A percentile compares a stretch with the other conserved stretches of the same genome.
phyloP scores from a whole-genome alignment of 2,113 vertebrate genomes.

The Diphyllodes magnificus region DNA sequence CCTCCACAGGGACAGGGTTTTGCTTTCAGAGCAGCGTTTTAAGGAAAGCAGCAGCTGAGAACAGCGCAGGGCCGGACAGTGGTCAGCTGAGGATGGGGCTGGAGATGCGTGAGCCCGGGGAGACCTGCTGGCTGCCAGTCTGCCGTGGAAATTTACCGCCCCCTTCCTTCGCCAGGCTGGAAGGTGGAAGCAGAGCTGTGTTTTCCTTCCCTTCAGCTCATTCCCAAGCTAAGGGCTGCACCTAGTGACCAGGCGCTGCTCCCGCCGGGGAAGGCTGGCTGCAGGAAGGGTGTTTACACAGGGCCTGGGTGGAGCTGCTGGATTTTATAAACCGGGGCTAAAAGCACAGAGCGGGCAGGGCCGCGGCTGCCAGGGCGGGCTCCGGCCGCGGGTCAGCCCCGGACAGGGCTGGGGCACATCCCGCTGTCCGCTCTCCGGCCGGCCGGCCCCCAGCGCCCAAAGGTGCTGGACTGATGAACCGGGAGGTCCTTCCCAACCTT shows the following conservation, averaged over 20 bases:
- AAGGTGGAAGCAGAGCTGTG: neutral
- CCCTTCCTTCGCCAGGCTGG: neutral
- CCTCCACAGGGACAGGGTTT: neutral
- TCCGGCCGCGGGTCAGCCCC: neutral
- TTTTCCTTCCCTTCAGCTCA: neutral
- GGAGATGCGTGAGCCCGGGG: rapidly evolving
- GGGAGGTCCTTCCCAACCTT: neutral
- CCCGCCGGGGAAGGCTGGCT: neutral
- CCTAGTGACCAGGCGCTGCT: neutral
- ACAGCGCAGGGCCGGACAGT: neutral
- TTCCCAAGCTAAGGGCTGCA: neutral
- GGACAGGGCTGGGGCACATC: rapidly evolving
- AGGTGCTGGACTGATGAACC: rapidly evolving
- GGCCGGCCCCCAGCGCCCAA: rapidly evolving
- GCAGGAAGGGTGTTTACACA: neutral
- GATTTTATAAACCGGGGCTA: rapidly evolving
- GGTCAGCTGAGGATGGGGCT: neutral
- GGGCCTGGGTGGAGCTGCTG: neutral
- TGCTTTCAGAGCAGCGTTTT: neutral
- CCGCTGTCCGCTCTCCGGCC: rapidly evolving
- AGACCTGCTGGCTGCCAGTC: neutral
- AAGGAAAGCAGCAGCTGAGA: neutral
- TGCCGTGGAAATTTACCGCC: neutral
- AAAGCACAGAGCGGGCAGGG: rapidly evolving
- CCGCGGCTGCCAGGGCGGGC: neutral